Conservation (phyloP, 2,888 invertebrate genomes). For the Caenorhabditis japonica region DNA sequence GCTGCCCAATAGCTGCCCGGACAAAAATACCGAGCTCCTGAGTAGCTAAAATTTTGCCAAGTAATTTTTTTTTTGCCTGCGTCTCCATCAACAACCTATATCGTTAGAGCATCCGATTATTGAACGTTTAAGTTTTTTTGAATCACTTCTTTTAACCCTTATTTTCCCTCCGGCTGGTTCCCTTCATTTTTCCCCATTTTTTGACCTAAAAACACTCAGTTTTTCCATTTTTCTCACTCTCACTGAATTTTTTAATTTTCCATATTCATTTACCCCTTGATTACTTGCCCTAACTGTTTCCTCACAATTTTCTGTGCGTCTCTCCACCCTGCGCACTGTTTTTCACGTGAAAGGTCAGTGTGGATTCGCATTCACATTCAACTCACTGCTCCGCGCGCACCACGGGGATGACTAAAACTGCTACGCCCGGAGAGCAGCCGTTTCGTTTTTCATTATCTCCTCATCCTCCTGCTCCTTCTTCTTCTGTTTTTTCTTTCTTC, state of each 20-base stretch:
- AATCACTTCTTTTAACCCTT: too few species aligned
- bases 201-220: neutral
- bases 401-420: slow-evolving; percentile 29
- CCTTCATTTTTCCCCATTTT: neutral
- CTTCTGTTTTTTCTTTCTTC: slow-evolving; percentile 5
- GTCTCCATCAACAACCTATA: too few species aligned
- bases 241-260: neutral
- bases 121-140: too few species aligned
- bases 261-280: neutral
- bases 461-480: neutral
- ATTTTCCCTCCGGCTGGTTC: too few species aligned
- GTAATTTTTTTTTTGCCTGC: too few species aligned
- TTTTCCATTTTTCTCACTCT: neutral
- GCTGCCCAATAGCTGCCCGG: too few species aligned
- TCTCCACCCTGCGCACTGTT: neutral
- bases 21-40: too few species aligned
- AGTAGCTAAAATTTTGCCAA: too few species aligned
- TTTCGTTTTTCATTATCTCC: slow-evolving; percentile 1
- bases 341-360: slow-evolving; percentile 15
- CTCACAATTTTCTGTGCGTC: neutral
- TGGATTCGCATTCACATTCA: slow-evolving; percentile 34
- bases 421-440: slow-evolving; percentile 9
- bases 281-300: too few species aligned
- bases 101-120: too few species aligned
- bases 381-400: slow-evolving; percentile 26